These are phyloP conservation scores for Daphoenositta chrysoptera DNA, from an alignment of 2,113 vertebrate genomes.

Conservation along the genomic window DNA sequence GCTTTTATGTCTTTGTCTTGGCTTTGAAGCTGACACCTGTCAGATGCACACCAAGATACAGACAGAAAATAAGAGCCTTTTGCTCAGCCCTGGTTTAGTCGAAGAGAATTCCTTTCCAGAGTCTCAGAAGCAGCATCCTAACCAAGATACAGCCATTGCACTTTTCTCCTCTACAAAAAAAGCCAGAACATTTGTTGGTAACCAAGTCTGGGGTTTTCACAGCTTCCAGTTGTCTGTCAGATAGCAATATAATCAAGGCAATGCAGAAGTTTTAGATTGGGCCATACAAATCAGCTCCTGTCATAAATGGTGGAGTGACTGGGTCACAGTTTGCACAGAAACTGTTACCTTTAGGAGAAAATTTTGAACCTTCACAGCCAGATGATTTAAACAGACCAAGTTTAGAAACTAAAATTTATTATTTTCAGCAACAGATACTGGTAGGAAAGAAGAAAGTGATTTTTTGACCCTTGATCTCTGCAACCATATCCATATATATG, in stretches of 20 bases:
- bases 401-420: not conserved
- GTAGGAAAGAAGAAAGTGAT: not conserved
- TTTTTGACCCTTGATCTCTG: not conserved
- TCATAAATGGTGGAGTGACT: not conserved
- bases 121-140: not conserved
- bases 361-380: not conserved
- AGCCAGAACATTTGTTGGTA: not conserved
- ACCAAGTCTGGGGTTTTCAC: not conserved
- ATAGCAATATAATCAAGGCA: not conserved
- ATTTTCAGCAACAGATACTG: not conserved
- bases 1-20: not conserved
- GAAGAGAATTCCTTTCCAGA: not conserved
- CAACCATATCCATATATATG: not conserved
- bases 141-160: not conserved
- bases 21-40: not conserved
- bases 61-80: not conserved
- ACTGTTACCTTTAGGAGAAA: not conserved
- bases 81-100: not conserved
- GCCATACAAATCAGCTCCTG: not conserved
- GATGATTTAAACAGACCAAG: not conserved
- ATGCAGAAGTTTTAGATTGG: not conserved
- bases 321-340: not conserved
- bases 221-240: not conserved
- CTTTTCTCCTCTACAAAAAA: not conserved
- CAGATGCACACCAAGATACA: not conserved